phyloP scores from a whole-genome alignment of 2,113 vertebrate genomes.

The Silurus asotus region DNA sequence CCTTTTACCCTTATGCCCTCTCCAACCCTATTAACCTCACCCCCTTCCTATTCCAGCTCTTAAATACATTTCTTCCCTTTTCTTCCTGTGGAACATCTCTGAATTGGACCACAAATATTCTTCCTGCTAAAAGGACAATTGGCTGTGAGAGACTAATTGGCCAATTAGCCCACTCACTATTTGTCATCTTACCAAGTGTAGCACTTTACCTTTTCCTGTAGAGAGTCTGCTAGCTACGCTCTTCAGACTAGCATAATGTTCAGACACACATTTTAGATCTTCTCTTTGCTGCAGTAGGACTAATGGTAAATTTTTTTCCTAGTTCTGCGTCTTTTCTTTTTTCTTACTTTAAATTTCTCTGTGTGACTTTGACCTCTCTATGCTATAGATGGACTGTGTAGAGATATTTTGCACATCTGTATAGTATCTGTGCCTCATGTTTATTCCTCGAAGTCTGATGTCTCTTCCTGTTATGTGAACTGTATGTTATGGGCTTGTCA shows the following conservation, averaged over 20 bases:
- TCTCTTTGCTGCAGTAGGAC: slow-evolving; percentile 10
- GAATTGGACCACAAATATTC: slow-evolving; percentile 19
- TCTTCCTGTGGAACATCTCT: slow-evolving; percentile 8
- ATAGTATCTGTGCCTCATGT: slow-evolving; percentile 32
- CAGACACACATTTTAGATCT: background rate
- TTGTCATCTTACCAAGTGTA: slow-evolving; percentile 56
- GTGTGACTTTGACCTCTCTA: background rate
- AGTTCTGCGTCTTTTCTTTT: background rate
- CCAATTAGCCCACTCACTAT: slow-evolving; percentile 46
- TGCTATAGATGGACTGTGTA: slow-evolving; percentile 26
- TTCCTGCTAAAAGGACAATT: slow-evolving; percentile 29
- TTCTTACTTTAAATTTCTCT: slow-evolving; percentile 22
- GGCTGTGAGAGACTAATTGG: slow-evolving; percentile 33
- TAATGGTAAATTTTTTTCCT: background rate
- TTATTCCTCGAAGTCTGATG: slow-evolving; percentile 15
- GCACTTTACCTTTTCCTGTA: slow-evolving; percentile 59
- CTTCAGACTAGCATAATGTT: slow-evolving; percentile 47
- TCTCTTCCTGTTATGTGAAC: slow-evolving; percentile 42
- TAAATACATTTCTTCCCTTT: slow-evolving; percentile 4
- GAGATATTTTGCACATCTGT: slow-evolving; percentile 45
- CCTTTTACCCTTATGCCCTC: background rate
- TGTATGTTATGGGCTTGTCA: slow-evolving; percentile 35
- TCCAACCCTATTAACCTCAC: background rate
- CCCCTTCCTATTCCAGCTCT: background rate
- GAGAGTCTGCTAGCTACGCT: slow-evolving; percentile 43